phyloP scores from a whole-genome alignment of 2,888 invertebrate species.

The Trichopoda pennipes region DNA sequence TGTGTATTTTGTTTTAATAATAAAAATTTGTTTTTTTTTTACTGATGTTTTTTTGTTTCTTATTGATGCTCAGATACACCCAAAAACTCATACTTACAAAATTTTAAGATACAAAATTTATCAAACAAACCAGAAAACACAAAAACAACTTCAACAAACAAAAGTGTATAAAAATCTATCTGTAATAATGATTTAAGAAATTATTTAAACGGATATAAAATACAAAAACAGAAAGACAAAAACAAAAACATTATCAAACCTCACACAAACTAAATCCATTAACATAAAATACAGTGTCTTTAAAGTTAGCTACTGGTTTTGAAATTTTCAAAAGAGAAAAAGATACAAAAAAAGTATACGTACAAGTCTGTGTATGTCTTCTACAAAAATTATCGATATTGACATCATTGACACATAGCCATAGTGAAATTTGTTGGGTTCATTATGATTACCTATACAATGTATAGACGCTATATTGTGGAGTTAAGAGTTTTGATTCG shows the following conservation, averaged over 20 bases:
- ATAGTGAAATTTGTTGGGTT: slow-evolving; percentile 44
- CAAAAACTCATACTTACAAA: slow-evolving; percentile 30
- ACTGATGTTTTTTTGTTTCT: slow-evolving; percentile 9
- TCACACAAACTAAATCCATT: slow-evolving; percentile 61
- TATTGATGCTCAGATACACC: slow-evolving; percentile 47
- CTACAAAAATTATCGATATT: slow-evolving; percentile 36
- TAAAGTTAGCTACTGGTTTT: slow-evolving; percentile 71
- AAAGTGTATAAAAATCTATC: slow-evolving; percentile 23
- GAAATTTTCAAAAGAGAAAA: slow-evolving; percentile 40
- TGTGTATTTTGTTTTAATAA: slow-evolving; percentile 50
- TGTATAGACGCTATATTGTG: not conserved
- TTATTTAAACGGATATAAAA: not conserved
- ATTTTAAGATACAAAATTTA: slow-evolving; percentile 21
- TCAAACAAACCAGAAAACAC: slow-evolving; percentile 3
- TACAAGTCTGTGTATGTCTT: not conserved
- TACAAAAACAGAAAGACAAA: not conserved
- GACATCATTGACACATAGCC: slow-evolving; percentile 38
- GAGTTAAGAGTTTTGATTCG: not conserved
- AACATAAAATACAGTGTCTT: slow-evolving; percentile 50
- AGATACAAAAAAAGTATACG: slow-evolving; percentile 43
- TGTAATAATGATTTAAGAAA: slow-evolving; percentile 41
- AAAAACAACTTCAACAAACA: slow-evolving; percentile 14
- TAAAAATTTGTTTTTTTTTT: slow-evolving; percentile 28
- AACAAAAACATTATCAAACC: slow-evolving; percentile 53
- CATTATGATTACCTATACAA: not conserved